Conservation (phyloP, 2,888 invertebrate species). For the Leptopilina myrica region DNA sequence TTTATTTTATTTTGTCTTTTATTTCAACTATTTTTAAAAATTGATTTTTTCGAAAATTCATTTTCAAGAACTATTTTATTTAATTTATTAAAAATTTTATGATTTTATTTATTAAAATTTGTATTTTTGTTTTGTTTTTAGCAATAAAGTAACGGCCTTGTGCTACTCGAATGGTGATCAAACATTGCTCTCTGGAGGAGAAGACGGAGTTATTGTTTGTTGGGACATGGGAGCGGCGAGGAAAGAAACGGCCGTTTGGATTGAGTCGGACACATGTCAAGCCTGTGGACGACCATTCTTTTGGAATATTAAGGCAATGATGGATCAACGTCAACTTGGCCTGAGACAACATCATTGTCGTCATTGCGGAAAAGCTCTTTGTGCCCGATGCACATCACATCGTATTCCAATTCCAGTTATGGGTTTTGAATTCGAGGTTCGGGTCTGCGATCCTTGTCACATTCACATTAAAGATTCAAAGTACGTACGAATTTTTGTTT, state of each 20-base stretch:
- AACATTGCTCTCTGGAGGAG: conserved; percentile 91
- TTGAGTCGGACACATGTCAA: conserved; percentile 92
- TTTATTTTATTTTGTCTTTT: too few species aligned
- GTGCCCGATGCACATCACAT: conserved; percentile 93
- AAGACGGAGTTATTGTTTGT: conserved; percentile 93
- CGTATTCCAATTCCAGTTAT: conserved; percentile 94
- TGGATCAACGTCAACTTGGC: conserved; percentile 96
- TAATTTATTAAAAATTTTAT: too few species aligned
- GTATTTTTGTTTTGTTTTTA: conserved; percentile 48
- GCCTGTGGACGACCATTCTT: conserved; percentile 97
- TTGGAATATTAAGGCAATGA: conserved; percentile 99
- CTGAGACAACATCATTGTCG: conserved; percentile 94
- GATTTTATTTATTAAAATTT: too few species aligned
- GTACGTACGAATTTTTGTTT: conserved; percentile 79
- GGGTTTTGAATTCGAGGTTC: conserved; percentile 98
- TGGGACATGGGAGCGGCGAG: conserved; percentile 96
- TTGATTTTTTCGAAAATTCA: too few species aligned
- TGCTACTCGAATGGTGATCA: conserved; percentile 89
- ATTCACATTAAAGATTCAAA: conserved; percentile 89
- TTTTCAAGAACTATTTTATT: conserved; percentile 8
- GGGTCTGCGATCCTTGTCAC: conserved; percentile 96
- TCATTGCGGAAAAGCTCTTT: conserved; percentile 96
- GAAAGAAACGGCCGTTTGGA: conserved; percentile 96
- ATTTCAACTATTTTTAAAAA: too few species aligned
- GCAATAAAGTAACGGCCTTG: conserved; percentile 92